Base-by-base conservation (phyloP, 2,888 invertebrate genomes). In the Deilephila elpenor region DNA sequence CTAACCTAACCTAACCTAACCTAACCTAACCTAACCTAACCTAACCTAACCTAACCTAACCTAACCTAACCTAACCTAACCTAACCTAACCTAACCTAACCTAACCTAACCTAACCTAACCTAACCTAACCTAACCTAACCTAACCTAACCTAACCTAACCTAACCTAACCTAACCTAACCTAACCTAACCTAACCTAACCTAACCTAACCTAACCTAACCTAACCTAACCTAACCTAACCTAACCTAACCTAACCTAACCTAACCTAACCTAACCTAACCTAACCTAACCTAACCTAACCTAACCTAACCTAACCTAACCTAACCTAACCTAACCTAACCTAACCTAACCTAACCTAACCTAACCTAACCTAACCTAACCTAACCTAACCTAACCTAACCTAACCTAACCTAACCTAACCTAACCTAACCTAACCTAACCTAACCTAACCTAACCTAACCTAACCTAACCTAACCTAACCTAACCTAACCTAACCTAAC, bases 361-460 rank as follows among this genome's bases (percentile, higher is more conserved):
- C 70, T 70, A 70, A 70, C 70, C 70, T 70, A 70, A 70, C 70
- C 70, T 70, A 70, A 70, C 70, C 70, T 70, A 70, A 70, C 70
- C 70, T 70, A 70, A 70, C 70, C 70, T 70, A 70, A 70, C 70
- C 70, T 70, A 70, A 70, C 70, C 70, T 70, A 70, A 70, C 70
- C 70, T 70, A 70, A 70, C 70, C 70, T 70, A 70, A 70, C 70
- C 70, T 70, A 70, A 25, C 25, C 25, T 74, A 75, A 75, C 74
- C 74, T 75, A 75, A 74, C 75, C 75, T 75, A 75, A 75, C 75
- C 75, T 73, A 75, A 75, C 74, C 75, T 75, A 75, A 75, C 75
- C 75, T 75, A 25, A 25, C 25, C 25, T 25, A 25, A 25, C 25
- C 25, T 25, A 25, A 75, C 75, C 75, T 75, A 75, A 75, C 77